Evolutionary conservation across 2,888 invertebrate genomes (phyloP), one percentile per base, ranked within the genome.

Genomic region (Metacarcinus magister): DNA sequence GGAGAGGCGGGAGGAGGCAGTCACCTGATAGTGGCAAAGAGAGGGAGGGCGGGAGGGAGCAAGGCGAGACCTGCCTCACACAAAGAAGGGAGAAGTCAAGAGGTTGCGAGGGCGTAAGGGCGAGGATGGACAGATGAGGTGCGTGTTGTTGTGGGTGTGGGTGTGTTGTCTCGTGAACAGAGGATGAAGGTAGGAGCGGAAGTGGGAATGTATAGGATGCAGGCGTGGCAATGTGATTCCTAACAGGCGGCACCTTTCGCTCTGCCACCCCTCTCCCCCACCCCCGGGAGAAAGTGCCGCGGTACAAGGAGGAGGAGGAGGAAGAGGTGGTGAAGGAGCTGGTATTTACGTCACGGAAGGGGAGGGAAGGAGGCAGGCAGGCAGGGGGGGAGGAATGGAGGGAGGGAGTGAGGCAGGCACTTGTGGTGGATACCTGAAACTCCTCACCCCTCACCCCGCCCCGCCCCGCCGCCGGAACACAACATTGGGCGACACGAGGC

Each of bases 271-370:
- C 67, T 67, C 48, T 13, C 13, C 13, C 48, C 48, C 48, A n/a
- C 13, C 48, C 13, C 5, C 48, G 13, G 67, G 82, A 28, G 82
- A 28, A 28, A 28, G 82, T 10, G 82, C 4, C 2, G 2, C 0
- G 13, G 32, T 4, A 67, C 23, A n/a, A n/a, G 67, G 67, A 67
- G 67, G 67, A 67, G 67, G 67, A 67, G 67, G 60, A 60, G 60
- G 28, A 75, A 28, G 75, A 75, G 75, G 75, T 7, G 2, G 10
- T 28, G 75, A 43, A 67, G 91, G 91, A 91, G 91, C 13, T 91
- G 91, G 91, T 91, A 82, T 82, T 82, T 82, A 82, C 82, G 82
- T 82, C 82, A 82, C 82, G 82, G 82, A n/a, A 82, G 82, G 32
- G 82, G 10, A 32, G 8, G 82, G 44, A n/a, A 23, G 91, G 91